phyloP scores from a whole-genome alignment of 2,888 invertebrate genomes.

The Ferrisia virgata region DNA sequence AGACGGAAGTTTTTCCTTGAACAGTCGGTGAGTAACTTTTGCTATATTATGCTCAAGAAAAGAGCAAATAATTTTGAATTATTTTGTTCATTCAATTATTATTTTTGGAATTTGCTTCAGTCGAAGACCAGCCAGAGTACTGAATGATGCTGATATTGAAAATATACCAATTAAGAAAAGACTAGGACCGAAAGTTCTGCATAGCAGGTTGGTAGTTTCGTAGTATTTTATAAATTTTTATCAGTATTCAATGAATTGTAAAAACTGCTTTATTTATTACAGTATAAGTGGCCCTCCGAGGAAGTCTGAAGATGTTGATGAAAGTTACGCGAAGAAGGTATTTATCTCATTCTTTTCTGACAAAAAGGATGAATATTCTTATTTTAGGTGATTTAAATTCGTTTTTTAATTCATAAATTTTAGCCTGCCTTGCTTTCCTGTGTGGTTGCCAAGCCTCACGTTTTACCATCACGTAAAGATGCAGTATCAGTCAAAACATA shows the following conservation, averaged over 20 bases:
- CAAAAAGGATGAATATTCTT: background rate
- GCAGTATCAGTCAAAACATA: conserved; percentile 38
- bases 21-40: background rate
- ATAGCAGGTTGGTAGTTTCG: conserved; percentile 12
- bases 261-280: background rate
- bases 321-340: conserved; percentile 28
- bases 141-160: conserved; percentile 33
- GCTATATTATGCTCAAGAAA: background rate
- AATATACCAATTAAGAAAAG: conserved; percentile 37
- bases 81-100: background rate
- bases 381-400: background rate
- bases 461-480: conserved; percentile 42
- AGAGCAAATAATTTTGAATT: background rate
- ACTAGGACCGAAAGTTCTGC: conserved; percentile 40
- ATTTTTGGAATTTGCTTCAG: background rate
- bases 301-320: conserved; percentile 16
- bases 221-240: background rate
- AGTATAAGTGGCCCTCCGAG: conserved; percentile 37
- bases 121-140: conserved; percentile 30
- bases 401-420: background rate
- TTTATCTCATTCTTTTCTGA: background rate
- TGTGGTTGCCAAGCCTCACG: conserved; percentile 43
- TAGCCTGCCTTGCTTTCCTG: conserved; percentile 36
- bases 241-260: background rate
- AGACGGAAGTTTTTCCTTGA: background rate